These are phyloP conservation scores for Heliornis fulica DNA, from an alignment of 2,113 vertebrate species.

Conservation along the genomic window DNA sequence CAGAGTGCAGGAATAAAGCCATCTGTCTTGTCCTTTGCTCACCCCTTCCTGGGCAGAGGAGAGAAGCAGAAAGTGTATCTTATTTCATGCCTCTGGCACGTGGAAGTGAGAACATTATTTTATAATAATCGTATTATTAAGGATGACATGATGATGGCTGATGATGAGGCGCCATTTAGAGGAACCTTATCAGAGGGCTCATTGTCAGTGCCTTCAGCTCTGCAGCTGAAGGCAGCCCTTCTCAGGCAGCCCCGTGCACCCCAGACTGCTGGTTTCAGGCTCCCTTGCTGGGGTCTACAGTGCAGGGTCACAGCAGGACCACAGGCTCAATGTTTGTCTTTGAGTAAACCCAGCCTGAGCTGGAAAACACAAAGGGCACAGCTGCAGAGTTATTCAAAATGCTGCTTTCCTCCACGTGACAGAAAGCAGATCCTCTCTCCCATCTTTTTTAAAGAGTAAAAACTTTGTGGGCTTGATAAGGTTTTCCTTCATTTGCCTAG, in stretches of 20 bases:
- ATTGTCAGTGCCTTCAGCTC: neutral
- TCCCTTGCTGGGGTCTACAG: neutral
- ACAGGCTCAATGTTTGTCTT: neutral
- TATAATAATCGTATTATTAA: slow-evolving; percentile 16
- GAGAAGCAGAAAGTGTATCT: neutral
- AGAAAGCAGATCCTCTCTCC: neutral
- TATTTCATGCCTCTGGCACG: slow-evolving; percentile 23
- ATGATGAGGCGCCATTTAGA: neutral
- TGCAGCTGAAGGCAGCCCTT: neutral
- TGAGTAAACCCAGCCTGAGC: neutral
- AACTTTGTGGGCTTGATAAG: neutral
- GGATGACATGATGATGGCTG: neutral
- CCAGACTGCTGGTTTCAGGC: accelerated
- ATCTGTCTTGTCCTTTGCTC: neutral
- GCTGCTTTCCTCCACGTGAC: neutral
- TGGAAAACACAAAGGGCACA: neutral
- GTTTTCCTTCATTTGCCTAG: neutral
- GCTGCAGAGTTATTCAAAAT: neutral
- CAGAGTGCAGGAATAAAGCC: accelerated
- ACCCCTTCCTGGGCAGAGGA: neutral
- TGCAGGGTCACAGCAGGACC: neutral
- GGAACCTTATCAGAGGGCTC: neutral
- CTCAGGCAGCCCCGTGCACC: accelerated
- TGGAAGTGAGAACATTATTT: neutral
- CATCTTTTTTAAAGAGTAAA: neutral